A percentile compares a stretch with the other conserved stretches of the same genome.
These are phyloP conservation scores for Microctonus hyperodae DNA, from an alignment of 2,888 invertebrate genomes.

Conservation along the genomic window DNA sequence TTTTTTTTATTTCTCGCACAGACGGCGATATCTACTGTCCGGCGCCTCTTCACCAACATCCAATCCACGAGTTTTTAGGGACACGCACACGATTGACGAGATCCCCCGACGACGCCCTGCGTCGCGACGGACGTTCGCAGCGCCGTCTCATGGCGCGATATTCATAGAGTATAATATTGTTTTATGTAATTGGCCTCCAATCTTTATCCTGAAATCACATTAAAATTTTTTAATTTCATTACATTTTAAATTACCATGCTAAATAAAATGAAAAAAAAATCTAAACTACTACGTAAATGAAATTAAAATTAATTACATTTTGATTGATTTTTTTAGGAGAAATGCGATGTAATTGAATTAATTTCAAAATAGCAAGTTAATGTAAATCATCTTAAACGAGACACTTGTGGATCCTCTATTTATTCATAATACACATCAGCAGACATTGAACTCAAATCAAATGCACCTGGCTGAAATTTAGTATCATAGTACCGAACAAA, in stretches of 20 bases:
- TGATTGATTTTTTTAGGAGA: neutral
- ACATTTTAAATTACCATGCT: neutral
- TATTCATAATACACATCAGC: slow-evolving; percentile 11
- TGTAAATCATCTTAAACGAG: slow-evolving; percentile 16
- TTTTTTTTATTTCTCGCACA: neutral
- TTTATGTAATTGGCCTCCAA: neutral
- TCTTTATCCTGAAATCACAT: slow-evolving; percentile 18
- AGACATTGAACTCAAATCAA: slow-evolving; percentile 23
- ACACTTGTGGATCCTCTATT: slow-evolving; percentile 26
- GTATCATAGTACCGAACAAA: neutral
- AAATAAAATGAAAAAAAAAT: neutral
- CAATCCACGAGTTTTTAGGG: slow-evolving; percentile 23
- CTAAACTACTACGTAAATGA: neutral
- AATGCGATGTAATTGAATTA: neutral
- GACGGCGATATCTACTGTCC: neutral
- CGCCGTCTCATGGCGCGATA: slow-evolving; percentile 47
- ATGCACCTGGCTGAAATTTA: slow-evolving; percentile 1
- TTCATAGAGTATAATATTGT: slow-evolving; percentile 16
- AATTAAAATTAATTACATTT: neutral
- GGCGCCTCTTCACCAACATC: slow-evolving; percentile 11
- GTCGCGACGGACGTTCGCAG: slow-evolving; percentile 51
- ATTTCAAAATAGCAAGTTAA: neutral
- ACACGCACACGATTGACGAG: slow-evolving; percentile 35
- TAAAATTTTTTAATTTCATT: neutral
- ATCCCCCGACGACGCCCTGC: slow-evolving; percentile 47